A percentile compares a stretch with the other conserved stretches of the same genome.
Evolutionary conservation across 2,888 invertebrate species (phyloP).

Genomic region (Nemapogon koenigi): DNA sequence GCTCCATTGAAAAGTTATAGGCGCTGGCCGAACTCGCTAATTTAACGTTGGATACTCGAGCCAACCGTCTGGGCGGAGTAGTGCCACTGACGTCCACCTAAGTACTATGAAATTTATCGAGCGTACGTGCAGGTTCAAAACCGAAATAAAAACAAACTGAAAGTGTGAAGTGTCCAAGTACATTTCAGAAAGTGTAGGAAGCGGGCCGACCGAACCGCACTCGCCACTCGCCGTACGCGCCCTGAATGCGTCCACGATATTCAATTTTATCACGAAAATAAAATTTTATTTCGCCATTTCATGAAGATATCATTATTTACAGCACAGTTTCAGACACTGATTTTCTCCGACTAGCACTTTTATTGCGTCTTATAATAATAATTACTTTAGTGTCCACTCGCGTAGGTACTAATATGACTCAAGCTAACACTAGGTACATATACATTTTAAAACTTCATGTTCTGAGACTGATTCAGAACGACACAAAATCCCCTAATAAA

Average conservation of each 20-base stretch:
- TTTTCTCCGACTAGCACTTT: not conserved
- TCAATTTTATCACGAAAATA: constrained; percentile 16
- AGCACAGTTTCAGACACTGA: constrained; percentile 3
- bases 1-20: too few relatives aligned
- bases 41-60: too few relatives aligned
- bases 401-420: too few relatives aligned
- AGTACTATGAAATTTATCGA: constrained; percentile 53
- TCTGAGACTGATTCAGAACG: too few relatives aligned
- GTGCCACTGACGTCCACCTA: constrained; percentile 40
- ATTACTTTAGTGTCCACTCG: too few relatives aligned
- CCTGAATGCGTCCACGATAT: constrained; percentile 13
- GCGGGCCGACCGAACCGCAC: constrained; percentile 12
- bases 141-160: constrained; percentile 30
- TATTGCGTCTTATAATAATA: too few relatives aligned
- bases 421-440: too few relatives aligned
- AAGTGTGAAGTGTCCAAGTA: constrained; percentile 37
- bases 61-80: constrained; percentile 10
- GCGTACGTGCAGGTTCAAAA: constrained; percentile 25
- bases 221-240: constrained; percentile 9
- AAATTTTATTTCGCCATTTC: constrained; percentile 13
- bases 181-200: constrained; percentile 21
- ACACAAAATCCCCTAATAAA: too few relatives aligned
- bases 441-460: too few relatives aligned
- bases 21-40: too few relatives aligned
- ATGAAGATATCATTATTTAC: constrained; percentile 13